A percentile compares a stretch with the other conserved stretches of the same genome.
Conservation (phyloP, 2,797 vertebrate species). For the Kryptopterus vitreolus region DNA sequence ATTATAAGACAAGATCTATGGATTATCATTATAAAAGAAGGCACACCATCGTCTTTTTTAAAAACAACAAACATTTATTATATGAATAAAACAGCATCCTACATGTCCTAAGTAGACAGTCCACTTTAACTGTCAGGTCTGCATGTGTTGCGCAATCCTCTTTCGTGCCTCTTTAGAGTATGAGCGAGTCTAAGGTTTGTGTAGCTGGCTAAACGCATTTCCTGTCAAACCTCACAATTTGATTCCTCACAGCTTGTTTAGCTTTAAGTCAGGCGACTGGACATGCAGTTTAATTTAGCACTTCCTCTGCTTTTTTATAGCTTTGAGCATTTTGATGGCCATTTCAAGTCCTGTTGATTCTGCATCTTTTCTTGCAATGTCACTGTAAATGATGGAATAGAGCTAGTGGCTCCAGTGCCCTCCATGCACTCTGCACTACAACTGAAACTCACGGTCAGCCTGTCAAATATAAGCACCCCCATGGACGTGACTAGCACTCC, state of each 20-base stretch:
- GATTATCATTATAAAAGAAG: not conserved
- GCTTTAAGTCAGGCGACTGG: constrained; percentile 17
- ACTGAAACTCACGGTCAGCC: constrained; percentile 44
- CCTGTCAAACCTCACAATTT: not conserved
- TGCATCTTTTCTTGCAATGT: constrained; percentile 33
- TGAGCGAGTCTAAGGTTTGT: not conserved
- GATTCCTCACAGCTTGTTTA: constrained; percentile 9
- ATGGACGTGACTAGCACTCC: constrained; percentile 34
- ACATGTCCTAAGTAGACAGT: not conserved
- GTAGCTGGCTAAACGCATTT: not conserved
- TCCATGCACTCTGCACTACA: constrained; percentile 5
- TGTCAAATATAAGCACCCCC: constrained; percentile 43
- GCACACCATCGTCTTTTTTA: not conserved
- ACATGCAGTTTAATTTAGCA: constrained; percentile 2
- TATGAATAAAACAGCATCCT: no score
- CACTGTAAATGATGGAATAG: constrained; percentile 35
- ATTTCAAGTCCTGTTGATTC: constrained; percentile 18
- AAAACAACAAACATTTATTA: no score
- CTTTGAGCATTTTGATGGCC: constrained; percentile 10
- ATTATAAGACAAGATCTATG: not conserved
- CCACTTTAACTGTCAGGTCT: not conserved
- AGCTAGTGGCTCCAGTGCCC: constrained; percentile 23
- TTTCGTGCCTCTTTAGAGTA: not conserved
- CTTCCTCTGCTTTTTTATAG: constrained; percentile 12
- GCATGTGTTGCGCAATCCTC: not conserved